Evolutionary conservation across 2,113 vertebrate species (phyloP).

Genomic region (Eclectus roratus): DNA sequence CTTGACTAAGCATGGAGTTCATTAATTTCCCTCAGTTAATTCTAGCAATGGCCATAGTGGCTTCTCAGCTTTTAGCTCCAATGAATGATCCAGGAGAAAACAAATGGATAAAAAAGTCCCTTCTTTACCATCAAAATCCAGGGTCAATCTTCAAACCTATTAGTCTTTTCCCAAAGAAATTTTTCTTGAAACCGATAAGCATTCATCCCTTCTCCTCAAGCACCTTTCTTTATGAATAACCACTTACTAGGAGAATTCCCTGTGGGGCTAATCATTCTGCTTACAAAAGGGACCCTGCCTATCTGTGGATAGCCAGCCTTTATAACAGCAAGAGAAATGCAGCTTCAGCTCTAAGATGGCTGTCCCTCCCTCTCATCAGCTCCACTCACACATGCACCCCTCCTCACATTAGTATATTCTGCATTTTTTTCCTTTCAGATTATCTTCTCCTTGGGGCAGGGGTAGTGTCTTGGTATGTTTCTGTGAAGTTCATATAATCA

Average conservation of each 20-base stretch:
- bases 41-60: neutral
- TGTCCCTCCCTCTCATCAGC: neutral
- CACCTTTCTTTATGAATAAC: conserved; percentile 31
- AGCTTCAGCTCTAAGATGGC: neutral
- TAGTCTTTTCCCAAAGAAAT: neutral
- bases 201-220: neutral
- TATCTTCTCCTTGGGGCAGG: neutral
- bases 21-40: neutral
- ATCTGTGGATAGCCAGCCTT: neutral
- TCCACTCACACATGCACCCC: neutral
- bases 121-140: neutral
- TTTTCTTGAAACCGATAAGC: neutral
- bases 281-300: neutral
- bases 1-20: neutral
- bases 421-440: neutral
- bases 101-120: neutral
- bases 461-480: neutral
- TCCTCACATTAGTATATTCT: neutral
- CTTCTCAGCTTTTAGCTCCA: neutral
- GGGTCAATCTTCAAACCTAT: neutral
- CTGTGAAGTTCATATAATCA: neutral
- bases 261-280: neutral
- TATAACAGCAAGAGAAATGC: neutral
- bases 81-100: neutral
- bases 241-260: neutral